Evolutionary conservation across 2,888 invertebrate species (phyloP).

Genomic region (Pyrocoelia pectoralis): DNA sequence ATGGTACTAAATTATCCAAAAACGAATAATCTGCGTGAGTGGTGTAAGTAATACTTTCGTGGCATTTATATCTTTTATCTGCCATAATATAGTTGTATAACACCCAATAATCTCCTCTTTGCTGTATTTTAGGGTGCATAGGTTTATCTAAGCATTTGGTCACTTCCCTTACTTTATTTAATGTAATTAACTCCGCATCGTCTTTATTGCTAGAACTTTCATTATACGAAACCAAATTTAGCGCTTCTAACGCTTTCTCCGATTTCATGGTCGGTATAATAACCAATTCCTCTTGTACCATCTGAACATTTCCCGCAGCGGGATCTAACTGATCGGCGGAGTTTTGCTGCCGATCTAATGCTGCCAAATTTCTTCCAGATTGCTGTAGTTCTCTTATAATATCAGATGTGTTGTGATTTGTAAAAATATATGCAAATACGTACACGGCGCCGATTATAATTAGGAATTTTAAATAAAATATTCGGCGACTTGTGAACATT

Average conservation of each 20-base stretch:
- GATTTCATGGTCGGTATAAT: slow-evolving; percentile 21
- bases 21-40: slow-evolving; percentile 93
- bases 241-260: slow-evolving; percentile 8
- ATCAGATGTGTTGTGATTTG: slow-evolving; percentile 48
- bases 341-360: slow-evolving; percentile 49
- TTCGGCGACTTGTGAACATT: slow-evolving; percentile 54
- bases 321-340: slow-evolving; percentile 17
- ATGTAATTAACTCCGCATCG: slow-evolving; percentile 37
- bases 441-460: slow-evolving; percentile 49
- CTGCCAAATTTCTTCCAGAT: slow-evolving; percentile 59
- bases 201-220: slow-evolving; percentile 22
- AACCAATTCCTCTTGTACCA: slow-evolving; percentile 16
- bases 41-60: slow-evolving; percentile 88
- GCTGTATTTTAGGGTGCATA: slow-evolving; percentile 56
- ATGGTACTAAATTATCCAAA: slow-evolving; percentile 86
- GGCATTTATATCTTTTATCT: slow-evolving; percentile 71
- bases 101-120: slow-evolving; percentile 77
- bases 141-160: slow-evolving; percentile 57
- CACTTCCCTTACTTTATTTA: slow-evolving; percentile 49
- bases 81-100: slow-evolving; percentile 86
- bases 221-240: slow-evolving; percentile 2
- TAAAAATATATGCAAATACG: slow-evolving; percentile 53
- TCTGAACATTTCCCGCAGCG: slow-evolving; percentile 13
- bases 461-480: slow-evolving; percentile 52
- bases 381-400: slow-evolving; percentile 56